Base-by-base conservation (phyloP, 2,797 vertebrate genomes). In the Paedocypris micromegethes region DNA sequence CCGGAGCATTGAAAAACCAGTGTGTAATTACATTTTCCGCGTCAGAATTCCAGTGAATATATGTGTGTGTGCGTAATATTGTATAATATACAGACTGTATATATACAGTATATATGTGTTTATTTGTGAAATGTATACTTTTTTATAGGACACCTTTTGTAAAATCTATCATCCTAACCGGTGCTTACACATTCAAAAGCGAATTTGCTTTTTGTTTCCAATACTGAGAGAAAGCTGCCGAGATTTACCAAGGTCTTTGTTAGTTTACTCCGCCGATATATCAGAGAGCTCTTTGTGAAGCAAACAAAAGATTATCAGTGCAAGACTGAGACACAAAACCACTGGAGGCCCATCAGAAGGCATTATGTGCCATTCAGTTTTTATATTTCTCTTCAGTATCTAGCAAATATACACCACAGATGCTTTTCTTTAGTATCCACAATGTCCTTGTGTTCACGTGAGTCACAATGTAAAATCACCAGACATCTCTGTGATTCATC, bases 281-380 rank as follows among this genome's bases (percentile, higher is more conserved):
- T 70, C 45, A 46, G 58, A 68, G 68, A 65, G 39, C 41, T 73
- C 70, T 75, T 70, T 75, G 67, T 78, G 23, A 70, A 41, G 57
- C 53, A 68, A 71, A 78, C 73, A 73, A 72, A 78, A 72, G 66
- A 58, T 51, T 68, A 67, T 73, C 73, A 75, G 70, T 53, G 54
- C 64, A 56, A 73, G 73, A 69, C 52, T 67, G 44, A 53, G 45
- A 58, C 67, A 58, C 58, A 58, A 50, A 73, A 63, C 64, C 58
- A 65, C 47, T 54, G 23, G 64, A 73, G 58, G 62, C 76, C 76
- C 66, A 57, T 72, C 60, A 66, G 58, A 70, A 39, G 8, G 9
- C 58, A 66, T 69, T 65, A 60, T 63, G 72, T 58, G 46, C 61
- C 61, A 38, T 60, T 58, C n/a, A 58, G 23, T 61, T 42, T 9